phyloP scores from a whole-genome alignment of 2,888 invertebrate genomes.

The Epirrita christyi region DNA sequence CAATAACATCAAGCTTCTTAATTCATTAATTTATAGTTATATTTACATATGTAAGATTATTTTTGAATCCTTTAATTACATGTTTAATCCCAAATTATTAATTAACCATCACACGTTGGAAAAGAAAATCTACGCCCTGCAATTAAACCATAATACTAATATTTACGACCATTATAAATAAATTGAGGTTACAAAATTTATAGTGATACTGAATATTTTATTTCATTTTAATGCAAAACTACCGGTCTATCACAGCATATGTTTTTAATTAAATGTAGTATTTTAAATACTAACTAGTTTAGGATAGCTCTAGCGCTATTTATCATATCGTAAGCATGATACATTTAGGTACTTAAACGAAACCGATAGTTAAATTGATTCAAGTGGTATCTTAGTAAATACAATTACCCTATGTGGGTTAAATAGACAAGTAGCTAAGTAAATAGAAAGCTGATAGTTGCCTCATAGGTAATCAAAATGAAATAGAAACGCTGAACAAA shows the following conservation, averaged over 20 bases:
- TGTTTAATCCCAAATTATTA: no score
- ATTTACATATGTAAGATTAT: not conserved
- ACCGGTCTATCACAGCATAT: constrained; percentile 30
- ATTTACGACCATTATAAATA: constrained; percentile 27
- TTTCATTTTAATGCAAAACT: constrained; percentile 45
- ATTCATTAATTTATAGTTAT: no score
- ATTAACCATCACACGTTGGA: not conserved
- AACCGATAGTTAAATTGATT: constrained; percentile 27
- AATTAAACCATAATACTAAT: constrained; percentile 12
- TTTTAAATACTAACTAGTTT: constrained; percentile 12
- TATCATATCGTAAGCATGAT: not conserved
- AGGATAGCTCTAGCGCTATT: not conserved
- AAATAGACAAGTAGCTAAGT: constrained; percentile 21
- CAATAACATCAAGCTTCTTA: no score
- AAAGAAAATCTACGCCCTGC: not conserved
- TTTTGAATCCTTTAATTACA: no score
- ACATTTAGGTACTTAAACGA: not conserved
- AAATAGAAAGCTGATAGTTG: constrained; percentile 29
- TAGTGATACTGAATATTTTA: constrained; percentile 36
- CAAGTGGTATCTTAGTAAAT: constrained; percentile 27
- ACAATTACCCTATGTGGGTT: constrained; percentile 22
- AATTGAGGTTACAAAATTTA: constrained; percentile 35
- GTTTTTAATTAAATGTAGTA: constrained; percentile 30
- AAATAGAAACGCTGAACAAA: constrained; percentile 6
- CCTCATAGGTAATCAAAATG: constrained; percentile 26